Base-by-base conservation (phyloP, 2,888 invertebrate species). In the Thera britannica region DNA sequence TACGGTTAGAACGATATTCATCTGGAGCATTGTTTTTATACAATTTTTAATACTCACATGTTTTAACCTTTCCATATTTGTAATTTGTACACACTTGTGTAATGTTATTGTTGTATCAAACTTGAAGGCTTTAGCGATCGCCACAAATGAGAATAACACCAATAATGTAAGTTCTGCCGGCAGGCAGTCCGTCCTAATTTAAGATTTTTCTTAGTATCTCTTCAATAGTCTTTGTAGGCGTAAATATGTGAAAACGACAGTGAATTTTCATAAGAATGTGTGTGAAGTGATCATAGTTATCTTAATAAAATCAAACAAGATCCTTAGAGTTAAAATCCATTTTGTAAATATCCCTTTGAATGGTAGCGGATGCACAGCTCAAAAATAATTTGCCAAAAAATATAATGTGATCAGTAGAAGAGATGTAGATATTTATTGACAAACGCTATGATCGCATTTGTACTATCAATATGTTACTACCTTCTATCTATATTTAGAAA, bases 311-410 rank as follows among this genome's bases (percentile, higher is more conserved):
- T 35, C 54, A 34, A 34, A 3, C 3, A 3, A 57, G 44, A 6
- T 41, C 12, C n/a, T 55, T n/a, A 55, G 7, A 23, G 6, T 2
- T 2, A 34, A 36, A 58, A 6, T 66, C 41, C 62, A 65, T 72
- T 73, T 72, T 72, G 70, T 70, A 46, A 44, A 59, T 46, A 57
- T 34, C 9, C 57, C 58, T 44, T 67, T 62, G 62, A 41, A 51
- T 48, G 71, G 70, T 74, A 70, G 70, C 58, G 67, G 83, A 85
- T 83, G 80, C 84, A 86, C 78, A 87, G 88, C 86, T 89, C 87
- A 89, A 82, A 82, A 84, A 83, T 80, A 80, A 88, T 89, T 90
- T 90, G 92, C 92, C 92, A 93, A 93, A 92, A 87, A 85, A 80
- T 84, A 83, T 83, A 87, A 41, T 92, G 90, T 92, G 90, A 92